phyloP scores from a whole-genome alignment of 2,113 vertebrate genomes.

The Eubucco bourcierii region DNA sequence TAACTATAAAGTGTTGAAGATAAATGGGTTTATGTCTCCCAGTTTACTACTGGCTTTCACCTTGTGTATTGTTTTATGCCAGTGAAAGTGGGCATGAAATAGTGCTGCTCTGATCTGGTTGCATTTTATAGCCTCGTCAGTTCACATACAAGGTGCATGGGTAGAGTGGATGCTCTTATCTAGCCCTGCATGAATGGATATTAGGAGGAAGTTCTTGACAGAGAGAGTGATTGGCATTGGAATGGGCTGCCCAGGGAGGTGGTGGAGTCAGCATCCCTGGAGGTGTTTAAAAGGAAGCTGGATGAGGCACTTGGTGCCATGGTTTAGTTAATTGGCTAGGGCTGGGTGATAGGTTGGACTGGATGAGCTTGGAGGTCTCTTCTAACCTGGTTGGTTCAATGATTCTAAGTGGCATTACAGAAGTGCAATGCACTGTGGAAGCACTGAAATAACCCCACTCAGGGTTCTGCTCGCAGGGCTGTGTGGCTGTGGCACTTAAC shows the following conservation, averaged over 20 bases:
- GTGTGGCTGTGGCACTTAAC: fast-evolving
- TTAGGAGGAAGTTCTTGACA: too few relatives aligned
- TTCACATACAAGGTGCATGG: neutral
- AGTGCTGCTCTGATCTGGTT: neutral
- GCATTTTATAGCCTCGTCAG: neutral
- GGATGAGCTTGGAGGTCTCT: too few relatives aligned
- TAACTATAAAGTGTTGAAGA: neutral
- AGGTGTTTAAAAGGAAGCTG: too few relatives aligned
- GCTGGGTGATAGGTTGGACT: too few relatives aligned
- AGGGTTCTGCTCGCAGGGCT: neutral
- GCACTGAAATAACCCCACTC: fast-evolving
- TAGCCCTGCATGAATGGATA: neutral
- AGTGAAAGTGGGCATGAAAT: neutral
- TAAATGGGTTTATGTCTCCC: slow-evolving; percentile 8
- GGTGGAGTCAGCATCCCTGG: too few relatives aligned
- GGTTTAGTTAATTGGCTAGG: too few relatives aligned
- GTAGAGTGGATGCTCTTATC: neutral
- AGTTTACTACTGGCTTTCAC: neutral
- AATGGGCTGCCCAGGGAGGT: too few relatives aligned
- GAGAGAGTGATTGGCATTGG: too few relatives aligned
- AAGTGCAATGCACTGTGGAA: neutral
- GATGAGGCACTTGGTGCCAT: too few relatives aligned
- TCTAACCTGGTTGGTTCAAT: too few relatives aligned
- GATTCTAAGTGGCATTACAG: neutral
- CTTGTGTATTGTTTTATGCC: neutral